These are phyloP conservation scores for Drosophila punjabiensis DNA, from an alignment of 1,140 invertebrate genomes.

Conservation along the genomic window DNA sequence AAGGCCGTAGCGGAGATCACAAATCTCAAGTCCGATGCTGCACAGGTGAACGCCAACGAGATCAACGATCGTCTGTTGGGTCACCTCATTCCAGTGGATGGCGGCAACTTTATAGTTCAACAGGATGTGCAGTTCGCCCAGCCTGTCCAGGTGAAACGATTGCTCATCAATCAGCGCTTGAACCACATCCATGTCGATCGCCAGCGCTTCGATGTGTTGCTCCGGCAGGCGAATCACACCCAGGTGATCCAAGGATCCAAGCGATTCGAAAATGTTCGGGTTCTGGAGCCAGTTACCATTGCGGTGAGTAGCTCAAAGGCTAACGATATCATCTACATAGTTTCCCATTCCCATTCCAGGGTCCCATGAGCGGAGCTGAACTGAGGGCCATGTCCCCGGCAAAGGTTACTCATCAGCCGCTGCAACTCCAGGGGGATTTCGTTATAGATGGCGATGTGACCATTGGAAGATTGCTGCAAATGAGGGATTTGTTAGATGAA, in stretches of 20 bases:
- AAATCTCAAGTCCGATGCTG: conserved; percentile 52
- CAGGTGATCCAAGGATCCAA: conserved; percentile 85
- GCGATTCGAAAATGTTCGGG: conserved; percentile 80
- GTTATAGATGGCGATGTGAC: conserved; percentile 82
- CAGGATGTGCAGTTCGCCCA: conserved; percentile 85
- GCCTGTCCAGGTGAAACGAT: conserved; percentile 73
- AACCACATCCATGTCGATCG: conserved; percentile 85
- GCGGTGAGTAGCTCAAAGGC: conserved; percentile 49
- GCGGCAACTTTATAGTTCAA: conserved; percentile 74
- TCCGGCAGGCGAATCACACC: conserved; percentile 69
- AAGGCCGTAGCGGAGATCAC: conserved; percentile 51
- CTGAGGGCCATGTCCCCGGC: conserved; percentile 85
- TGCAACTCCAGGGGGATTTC: conserved; percentile 82
- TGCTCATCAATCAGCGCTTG: conserved; percentile 79
- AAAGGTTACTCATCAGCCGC: conserved; percentile 69
- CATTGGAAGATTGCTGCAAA: conserved; percentile 71
- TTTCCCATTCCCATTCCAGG: conserved; percentile 24
- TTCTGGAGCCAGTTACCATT: conserved; percentile 83
- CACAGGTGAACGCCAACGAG: conserved; percentile 59
- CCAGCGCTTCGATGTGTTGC: conserved; percentile 84
- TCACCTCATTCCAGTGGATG: conserved; percentile 67
- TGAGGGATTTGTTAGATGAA: conserved; percentile 68
- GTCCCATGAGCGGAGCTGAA: conserved; percentile 74
- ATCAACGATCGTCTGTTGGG: conserved; percentile 59
- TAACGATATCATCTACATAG: too few relatives aligned